Base-by-base conservation (phyloP, 2,797 vertebrate genomes). In the Cyclopterus lumpus region DNA sequence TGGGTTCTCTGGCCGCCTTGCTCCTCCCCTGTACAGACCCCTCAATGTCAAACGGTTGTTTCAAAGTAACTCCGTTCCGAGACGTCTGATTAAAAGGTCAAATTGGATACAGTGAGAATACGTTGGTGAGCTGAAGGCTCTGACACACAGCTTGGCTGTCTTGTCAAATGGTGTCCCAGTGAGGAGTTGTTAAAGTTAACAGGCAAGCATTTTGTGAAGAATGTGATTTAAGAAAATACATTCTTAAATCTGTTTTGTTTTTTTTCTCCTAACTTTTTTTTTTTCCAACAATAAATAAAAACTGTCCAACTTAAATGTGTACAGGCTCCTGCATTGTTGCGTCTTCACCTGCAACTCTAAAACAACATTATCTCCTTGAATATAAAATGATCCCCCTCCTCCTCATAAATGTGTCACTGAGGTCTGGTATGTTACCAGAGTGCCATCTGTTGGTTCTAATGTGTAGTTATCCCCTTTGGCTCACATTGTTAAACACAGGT, bases 361-460 rank as follows among this genome's bases (percentile, higher is more conserved):
- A 79, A 58, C 8, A 30, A 71, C 12, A 38, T 32, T 34, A 22
- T 20, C 12, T 63, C n/a, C 16, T 65, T 77, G 77, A 76, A 76
- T 62, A 87, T 68, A 71, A 75, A 83, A 79, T n/a, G 46, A 26
- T 0, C 2, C 5, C 5, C 18, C 5, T 3, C 26, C 18, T 36
- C 24, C 8, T 62, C 54, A 55, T 28, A 12, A 71, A 36, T 20
- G 18, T 58, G 30, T 84, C n/a, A 22, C 57, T 57, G 14, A 24
- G 34, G 54, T 42, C 73, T 88, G 42, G 36, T 28, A 38, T 91
- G 92, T 82, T 89, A 90, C 92, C 46, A 91, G 71, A 94, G 89
- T 93, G 93, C 93, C 94, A 90, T 92, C 93, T 94, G 86, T 89
- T 92, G 94, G 92, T 57, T 26, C 1, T 24, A 20, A 42, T 16